Percentiles rank a stretch among this genome's conserved stretches.
Evolutionary conservation across 2,113 vertebrate genomes (phyloP).

Genomic region (Crotalus helleri): DNA sequence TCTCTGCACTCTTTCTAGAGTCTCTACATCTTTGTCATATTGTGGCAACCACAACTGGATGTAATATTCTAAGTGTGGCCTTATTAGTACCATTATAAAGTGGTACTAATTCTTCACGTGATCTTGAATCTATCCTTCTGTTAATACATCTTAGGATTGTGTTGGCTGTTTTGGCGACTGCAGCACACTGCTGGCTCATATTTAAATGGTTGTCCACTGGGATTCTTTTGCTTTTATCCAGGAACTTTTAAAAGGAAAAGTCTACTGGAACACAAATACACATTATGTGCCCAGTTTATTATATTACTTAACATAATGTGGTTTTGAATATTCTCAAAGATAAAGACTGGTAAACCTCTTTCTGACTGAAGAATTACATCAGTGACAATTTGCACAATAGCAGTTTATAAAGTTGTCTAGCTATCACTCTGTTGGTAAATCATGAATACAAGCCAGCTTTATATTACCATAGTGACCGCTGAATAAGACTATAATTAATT

Average conservation of each 20-base stretch:
- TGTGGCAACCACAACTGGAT: too few species aligned
- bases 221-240: background rate
- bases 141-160: background rate
- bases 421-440: background rate
- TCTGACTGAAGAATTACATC: background rate
- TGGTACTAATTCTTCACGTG: background rate
- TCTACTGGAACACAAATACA: background rate
- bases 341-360: background rate
- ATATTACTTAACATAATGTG: background rate
- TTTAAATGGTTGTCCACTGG: background rate
- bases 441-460: background rate
- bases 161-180: background rate
- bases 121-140: background rate
- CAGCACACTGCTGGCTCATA: background rate
- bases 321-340: background rate
- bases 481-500: background rate
- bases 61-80: too few species aligned
- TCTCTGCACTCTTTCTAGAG: too few species aligned
- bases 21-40: too few species aligned
- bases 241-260: background rate
- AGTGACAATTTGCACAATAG: background rate
- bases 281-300: background rate
- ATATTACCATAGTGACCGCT: background rate
- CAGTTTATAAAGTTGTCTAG: background rate
- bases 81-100: too few species aligned